These are phyloP conservation scores for Bombus waltoni DNA, from an alignment of 1,140 invertebrate species.

Conservation along the genomic window DNA sequence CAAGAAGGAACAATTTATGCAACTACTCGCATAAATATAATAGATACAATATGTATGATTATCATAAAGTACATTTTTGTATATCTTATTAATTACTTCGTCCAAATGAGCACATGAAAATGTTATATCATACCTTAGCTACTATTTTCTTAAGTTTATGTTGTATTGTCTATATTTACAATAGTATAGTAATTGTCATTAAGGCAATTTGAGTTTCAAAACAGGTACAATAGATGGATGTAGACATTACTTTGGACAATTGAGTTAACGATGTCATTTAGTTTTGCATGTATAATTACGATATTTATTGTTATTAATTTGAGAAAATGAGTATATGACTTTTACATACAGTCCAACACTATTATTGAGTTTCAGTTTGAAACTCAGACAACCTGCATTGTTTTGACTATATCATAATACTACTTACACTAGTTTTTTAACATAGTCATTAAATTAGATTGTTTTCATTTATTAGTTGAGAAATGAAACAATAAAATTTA, in stretches of 20 bases:
- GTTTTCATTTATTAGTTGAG: slow-evolving; percentile 35
- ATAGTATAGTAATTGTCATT: slow-evolving; percentile 78
- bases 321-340: slow-evolving; percentile 65
- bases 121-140: slow-evolving; percentile 54
- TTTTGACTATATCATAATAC: slow-evolving; percentile 51
- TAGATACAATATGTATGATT: slow-evolving; percentile 73
- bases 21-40: slow-evolving; percentile 71
- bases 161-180: slow-evolving; percentile 80
- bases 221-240: slow-evolving; percentile 77
- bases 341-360: slow-evolving; percentile 58
- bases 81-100: slow-evolving; percentile 70
- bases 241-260: slow-evolving; percentile 61
- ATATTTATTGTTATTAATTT: slow-evolving; percentile 64
- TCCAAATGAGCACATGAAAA: slow-evolving; percentile 73
- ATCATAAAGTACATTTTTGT: slow-evolving; percentile 70
- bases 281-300: slow-evolving; percentile 40
- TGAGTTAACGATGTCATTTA: slow-evolving; percentile 56
- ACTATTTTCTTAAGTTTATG: slow-evolving; percentile 57
- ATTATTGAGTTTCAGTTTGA: slow-evolving; percentile 65
- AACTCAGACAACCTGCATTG: slow-evolving; percentile 60
- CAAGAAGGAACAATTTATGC: slow-evolving; percentile 68
- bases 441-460: slow-evolving; percentile 51
- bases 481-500: slow-evolving; percentile 39
- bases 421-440: slow-evolving; percentile 49
- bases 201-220: slow-evolving; percentile 81